A percentile compares a stretch with the other conserved stretches of the same genome.
phyloP scores from a whole-genome alignment of 1,140 invertebrate species.

The Rhopalosiphum padi region DNA sequence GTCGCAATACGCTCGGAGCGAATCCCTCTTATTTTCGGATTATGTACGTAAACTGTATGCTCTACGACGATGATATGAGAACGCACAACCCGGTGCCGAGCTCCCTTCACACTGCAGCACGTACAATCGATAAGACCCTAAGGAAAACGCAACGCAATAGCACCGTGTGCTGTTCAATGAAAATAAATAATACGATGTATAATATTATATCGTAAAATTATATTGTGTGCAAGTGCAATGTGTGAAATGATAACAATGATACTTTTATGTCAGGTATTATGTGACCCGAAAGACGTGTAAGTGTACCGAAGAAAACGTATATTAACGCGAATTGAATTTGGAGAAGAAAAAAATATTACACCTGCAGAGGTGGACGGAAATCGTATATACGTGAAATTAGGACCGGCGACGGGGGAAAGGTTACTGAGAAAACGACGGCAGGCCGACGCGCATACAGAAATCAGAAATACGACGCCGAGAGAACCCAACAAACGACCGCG shows the following conservation, averaged over 20 bases:
- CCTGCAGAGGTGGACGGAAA: background rate
- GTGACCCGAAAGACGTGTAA: background rate
- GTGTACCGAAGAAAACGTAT: background rate
- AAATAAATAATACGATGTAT: background rate
- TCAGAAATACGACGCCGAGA: slow-evolving; percentile 8
- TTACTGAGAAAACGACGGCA: background rate
- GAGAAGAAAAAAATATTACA: background rate
- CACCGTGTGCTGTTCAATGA: background rate
- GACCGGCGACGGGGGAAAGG: background rate
- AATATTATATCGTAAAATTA: background rate
- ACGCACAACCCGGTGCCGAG: background rate
- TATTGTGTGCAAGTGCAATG: background rate
- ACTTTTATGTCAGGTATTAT: background rate
- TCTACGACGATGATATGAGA: background rate
- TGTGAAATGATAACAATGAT: background rate
- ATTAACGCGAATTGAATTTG: background rate
- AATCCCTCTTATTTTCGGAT: background rate
- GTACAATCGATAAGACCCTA: background rate
- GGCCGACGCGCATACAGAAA: background rate
- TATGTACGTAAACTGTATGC: background rate
- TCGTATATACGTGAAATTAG: background rate
- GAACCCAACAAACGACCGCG: slow-evolving; percentile 2
- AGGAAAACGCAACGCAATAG: background rate
- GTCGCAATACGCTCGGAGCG: background rate
- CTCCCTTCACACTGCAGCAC: background rate